Evolutionary conservation across 2,113 vertebrate species (phyloP), one percentile per base, ranked within the genome.

Genomic region (Danionella cerebrum): DNA sequence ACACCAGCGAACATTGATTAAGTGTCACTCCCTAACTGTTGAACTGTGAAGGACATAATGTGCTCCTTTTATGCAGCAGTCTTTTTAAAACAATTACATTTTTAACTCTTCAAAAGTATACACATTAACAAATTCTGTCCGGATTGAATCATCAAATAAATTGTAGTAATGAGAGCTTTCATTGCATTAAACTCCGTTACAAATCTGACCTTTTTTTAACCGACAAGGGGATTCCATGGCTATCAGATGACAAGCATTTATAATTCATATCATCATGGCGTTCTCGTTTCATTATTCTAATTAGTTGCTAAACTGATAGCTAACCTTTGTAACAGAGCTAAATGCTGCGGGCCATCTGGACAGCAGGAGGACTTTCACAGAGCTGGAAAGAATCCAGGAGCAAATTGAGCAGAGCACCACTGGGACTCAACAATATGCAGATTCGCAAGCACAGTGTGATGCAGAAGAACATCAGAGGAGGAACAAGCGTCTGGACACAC

Each of bases 221-320:
- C 53, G 60, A 45, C 64, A 42, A 57, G 51, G 27, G 25, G 65
- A 70, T 67, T 63, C 50, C 13, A 33, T 24, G 4, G 38, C 27
- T 60, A 47, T 72, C 21, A 70, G 52, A 72, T 69, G 68, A 77
- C 44, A 33, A 71, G 33, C 58, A 64, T 76, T 79, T 64, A 70
- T 72, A 72, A 78, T 81, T 72, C 67, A 62, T 41, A 25, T 70
- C 65, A 69, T 53, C 24, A 45, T 27, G 55, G 25, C 59, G 74
- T 70, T 76, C 67, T 38, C 29, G 48, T 77, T 80, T 74, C 72
- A 70, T 70, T 74, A 76, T 74, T 78, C 48, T 80, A 82, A 83
- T 84, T 79, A 84, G 70, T 33, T 67, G 69, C 67, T 65, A 66
- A 69, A 68, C 67, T 74, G 67, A 55, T 55, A 53, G 77, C 76